phyloP scores from a whole-genome alignment of 2,113 vertebrate genomes.

The Corvus cornix region DNA sequence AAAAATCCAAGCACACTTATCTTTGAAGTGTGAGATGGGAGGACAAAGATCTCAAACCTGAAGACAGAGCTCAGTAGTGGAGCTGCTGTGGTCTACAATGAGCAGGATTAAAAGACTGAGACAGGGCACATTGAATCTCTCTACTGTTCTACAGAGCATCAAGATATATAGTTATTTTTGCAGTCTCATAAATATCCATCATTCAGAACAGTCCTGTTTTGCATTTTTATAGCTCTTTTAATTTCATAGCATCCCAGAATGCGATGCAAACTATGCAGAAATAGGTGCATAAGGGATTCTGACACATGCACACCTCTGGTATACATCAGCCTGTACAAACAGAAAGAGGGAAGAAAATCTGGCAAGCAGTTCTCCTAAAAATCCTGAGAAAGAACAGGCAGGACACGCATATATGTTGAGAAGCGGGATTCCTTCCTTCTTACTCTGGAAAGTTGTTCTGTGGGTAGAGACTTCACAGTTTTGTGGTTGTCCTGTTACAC shows the following conservation, averaged over 20 bases:
- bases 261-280: background rate
- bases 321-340: background rate
- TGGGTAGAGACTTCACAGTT: background rate
- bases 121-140: background rate
- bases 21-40: background rate
- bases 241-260: background rate
- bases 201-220: background rate
- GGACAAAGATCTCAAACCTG: background rate
- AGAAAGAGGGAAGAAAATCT: background rate
- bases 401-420: accelerated
- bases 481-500: background rate
- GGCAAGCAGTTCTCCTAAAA: background rate
- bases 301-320: background rate
- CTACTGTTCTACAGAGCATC: background rate
- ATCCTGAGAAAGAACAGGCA: background rate
- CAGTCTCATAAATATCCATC: background rate
- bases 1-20: background rate
- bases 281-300: accelerated
- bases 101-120: background rate
- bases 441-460: background rate
- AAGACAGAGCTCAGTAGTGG: accelerated
- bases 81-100: background rate
- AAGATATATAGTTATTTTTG: background rate
- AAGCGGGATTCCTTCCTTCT: background rate
- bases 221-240: background rate